Evolutionary conservation across 2,113 vertebrate genomes (phyloP).

Genomic region (Vicugna pacos): DNA sequence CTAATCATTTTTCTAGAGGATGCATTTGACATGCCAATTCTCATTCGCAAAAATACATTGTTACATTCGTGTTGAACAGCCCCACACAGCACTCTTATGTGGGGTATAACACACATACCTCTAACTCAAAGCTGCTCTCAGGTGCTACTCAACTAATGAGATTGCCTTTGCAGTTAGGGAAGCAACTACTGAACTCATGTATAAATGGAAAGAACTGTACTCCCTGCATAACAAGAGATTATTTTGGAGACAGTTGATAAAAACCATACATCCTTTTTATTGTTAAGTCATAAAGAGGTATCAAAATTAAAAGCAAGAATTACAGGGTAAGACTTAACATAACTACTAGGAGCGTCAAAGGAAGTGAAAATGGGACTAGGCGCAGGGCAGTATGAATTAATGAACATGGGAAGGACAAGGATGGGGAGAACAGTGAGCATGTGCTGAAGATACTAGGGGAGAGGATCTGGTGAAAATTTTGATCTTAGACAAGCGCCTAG

Average conservation of each 20-base stretch:
- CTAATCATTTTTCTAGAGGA: constrained; percentile 79
- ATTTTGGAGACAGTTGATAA: constrained; percentile 81
- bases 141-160: constrained; percentile 67
- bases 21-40: constrained; percentile 80
- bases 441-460: constrained; percentile 80
- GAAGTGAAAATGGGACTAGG: constrained; percentile 70
- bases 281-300: constrained; percentile 87
- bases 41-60: constrained; percentile 79
- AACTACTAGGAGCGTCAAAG: constrained; percentile 77
- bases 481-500: constrained; percentile 80
- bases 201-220: constrained; percentile 72
- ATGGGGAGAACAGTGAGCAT: constrained; percentile 79
- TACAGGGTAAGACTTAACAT: constrained; percentile 81
- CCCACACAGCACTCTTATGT: constrained; percentile 50
- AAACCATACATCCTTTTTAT: constrained; percentile 87
- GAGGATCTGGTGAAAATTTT: constrained; percentile 75
- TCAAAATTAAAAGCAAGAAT: constrained; percentile 87
- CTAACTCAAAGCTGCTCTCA: constrained; percentile 69
- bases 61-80: constrained; percentile 76
- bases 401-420: constrained; percentile 75
- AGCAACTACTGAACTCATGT: constrained; percentile 72
- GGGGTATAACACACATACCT: constrained; percentile 59
- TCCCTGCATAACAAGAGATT: constrained; percentile 79
- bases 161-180: constrained; percentile 72
- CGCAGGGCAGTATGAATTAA: constrained; percentile 80